A percentile compares a stretch with the other conserved stretches of the same genome.
phyloP scores from a whole-genome alignment of 2,797 vertebrate species.

The Clarias pachynema region DNA sequence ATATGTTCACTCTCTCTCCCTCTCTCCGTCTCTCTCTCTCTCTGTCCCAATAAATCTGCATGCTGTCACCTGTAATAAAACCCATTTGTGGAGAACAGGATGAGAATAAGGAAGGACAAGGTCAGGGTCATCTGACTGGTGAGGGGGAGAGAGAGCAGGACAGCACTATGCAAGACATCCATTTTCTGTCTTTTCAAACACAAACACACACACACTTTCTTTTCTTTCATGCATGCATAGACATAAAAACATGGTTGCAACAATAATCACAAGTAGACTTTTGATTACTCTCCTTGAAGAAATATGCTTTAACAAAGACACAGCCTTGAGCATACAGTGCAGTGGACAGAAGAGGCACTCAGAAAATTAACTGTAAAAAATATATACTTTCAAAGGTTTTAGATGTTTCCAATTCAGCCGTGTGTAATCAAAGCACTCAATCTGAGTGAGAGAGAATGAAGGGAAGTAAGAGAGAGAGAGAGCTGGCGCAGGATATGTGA shows the following conservation, averaged over 20 bases:
- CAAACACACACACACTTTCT: constrained; percentile 4
- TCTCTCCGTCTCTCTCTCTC: neutral
- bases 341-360: constrained; percentile 22
- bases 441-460: constrained; percentile 8
- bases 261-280: constrained; percentile 47
- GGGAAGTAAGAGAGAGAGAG: constrained; percentile 56
- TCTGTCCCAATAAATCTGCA: constrained; percentile 44
- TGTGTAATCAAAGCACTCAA: constrained; percentile 37
- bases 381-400: constrained; percentile 37
- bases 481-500: constrained; percentile 52
- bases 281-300: constrained; percentile 40
- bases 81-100: constrained; percentile 68
- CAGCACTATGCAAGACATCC: constrained; percentile 23
- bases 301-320: constrained; percentile 44
- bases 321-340: constrained; percentile 51
- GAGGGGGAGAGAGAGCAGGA: constrained; percentile 18
- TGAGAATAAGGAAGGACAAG: constrained; percentile 56
- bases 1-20: neutral
- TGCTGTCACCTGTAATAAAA: constrained; percentile 58
- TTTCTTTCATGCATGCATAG: neutral
- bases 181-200: constrained; percentile 27
- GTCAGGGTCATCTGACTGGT: constrained; percentile 50
- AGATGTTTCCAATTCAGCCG: constrained; percentile 27
- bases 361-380: constrained; percentile 43
- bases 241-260: constrained; percentile 30